These are phyloP conservation scores for Psilopogon haemacephalus DNA, from an alignment of 2,113 vertebrate species.

Conservation along the genomic window DNA sequence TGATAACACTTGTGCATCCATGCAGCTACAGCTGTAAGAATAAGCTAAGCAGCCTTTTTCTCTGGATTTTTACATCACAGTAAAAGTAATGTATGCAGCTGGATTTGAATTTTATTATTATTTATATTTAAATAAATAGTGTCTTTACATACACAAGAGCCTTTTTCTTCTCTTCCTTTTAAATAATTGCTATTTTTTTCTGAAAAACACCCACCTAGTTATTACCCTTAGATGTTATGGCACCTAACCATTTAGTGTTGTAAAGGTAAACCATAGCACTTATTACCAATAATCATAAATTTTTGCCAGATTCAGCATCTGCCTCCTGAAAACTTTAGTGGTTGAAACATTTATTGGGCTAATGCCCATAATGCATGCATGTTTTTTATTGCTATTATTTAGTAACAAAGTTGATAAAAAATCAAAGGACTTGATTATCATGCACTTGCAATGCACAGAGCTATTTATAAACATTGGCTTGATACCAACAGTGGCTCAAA, in stretches of 20 bases:
- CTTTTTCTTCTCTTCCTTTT: conserved; percentile 25
- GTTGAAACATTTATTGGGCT: background rate
- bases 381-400: conserved; percentile 24
- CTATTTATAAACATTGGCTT: conserved; percentile 39
- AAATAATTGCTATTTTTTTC: background rate
- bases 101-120: background rate
- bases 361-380: background rate
- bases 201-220: background rate
- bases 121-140: background rate
- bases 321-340: conserved; percentile 5
- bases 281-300: background rate
- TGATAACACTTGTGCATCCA: background rate
- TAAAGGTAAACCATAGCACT: background rate
- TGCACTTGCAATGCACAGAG: conserved; percentile 6
- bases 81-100: background rate
- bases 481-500: conserved; percentile 39
- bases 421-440: conserved; percentile 25
- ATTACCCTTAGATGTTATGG: background rate
- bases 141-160: background rate
- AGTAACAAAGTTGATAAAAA: conserved; percentile 35
- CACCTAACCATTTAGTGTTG: background rate
- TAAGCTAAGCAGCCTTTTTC: background rate
- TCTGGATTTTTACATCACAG: background rate
- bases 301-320: background rate
- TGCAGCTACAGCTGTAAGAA: background rate